phyloP scores from a whole-genome alignment of 2,888 invertebrate species.

The Drosophila flavopinicola region DNA sequence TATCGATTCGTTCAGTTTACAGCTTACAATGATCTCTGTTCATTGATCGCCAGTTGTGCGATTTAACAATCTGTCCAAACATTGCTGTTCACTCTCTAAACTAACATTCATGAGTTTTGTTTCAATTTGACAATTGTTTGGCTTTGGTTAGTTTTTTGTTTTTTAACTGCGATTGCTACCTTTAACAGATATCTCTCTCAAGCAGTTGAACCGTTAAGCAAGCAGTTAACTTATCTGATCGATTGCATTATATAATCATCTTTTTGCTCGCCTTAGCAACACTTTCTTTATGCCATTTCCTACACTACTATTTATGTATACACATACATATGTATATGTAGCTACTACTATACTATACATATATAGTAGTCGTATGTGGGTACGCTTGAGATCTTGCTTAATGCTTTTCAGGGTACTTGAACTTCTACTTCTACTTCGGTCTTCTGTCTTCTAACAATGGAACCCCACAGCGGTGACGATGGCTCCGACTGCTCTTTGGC shows the following conservation, averaged over 20 bases:
- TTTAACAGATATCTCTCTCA: not conserved
- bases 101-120: slow-evolving; percentile 5
- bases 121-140: not conserved
- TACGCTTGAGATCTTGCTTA: slow-evolving; percentile 38
- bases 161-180: too few species aligned
- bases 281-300: slow-evolving; percentile 16
- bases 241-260: slow-evolving; percentile 6
- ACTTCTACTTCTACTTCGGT: slow-evolving; percentile 48
- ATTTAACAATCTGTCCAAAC: slow-evolving; percentile 17
- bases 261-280: not conserved
- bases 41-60: slow-evolving; percentile 19
- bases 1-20: slow-evolving; percentile 8
- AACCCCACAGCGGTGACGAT: slow-evolving; percentile 46
- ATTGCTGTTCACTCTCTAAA: slow-evolving; percentile 7
- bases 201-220: slow-evolving; percentile 4
- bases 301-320: not conserved
- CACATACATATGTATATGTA: too few species aligned
- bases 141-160: not conserved
- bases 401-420: slow-evolving; percentile 65
- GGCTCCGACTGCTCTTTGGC: slow-evolving; percentile 25
- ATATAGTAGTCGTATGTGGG: slow-evolving; percentile 22
- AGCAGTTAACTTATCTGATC: slow-evolving; percentile 8
- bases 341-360: too few species aligned
- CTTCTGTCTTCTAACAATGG: slow-evolving; percentile 50
- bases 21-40: slow-evolving; percentile 27